These are phyloP conservation scores for Cryptocephalus primarius DNA, from an alignment of 2,888 invertebrate genomes.

Conservation along the genomic window DNA sequence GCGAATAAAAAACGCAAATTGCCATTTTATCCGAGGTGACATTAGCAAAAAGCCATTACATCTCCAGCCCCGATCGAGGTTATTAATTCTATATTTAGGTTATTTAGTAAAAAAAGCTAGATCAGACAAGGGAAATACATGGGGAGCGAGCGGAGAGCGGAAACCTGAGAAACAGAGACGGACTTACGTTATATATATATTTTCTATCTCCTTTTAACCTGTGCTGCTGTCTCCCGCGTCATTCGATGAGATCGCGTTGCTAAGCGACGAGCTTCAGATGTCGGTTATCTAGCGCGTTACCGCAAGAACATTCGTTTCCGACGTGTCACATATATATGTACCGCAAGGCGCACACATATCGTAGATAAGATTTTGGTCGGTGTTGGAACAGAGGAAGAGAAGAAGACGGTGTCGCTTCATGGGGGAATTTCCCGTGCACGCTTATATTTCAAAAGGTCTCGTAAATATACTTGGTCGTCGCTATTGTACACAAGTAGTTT, in stretches of 20 bases:
- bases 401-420: constrained; percentile 5
- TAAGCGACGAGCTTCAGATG: constrained; percentile 28
- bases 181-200: too few species aligned
- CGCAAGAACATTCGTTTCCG: constrained; percentile 32
- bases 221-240: constrained; percentile 10
- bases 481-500: too few species aligned
- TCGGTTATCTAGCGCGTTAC: constrained; percentile 32
- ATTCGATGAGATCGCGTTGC: constrained; percentile 25
- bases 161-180: too few species aligned
- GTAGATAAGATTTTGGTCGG: constrained; percentile 29
- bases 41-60: too few species aligned
- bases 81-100: constrained; percentile 31
- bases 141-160: too few species aligned
- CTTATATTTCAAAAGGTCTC: too few species aligned
- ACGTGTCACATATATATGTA: constrained; percentile 31
- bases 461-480: too few species aligned
- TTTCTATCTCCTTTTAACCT: too few species aligned
- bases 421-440: too few species aligned
- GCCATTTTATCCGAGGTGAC: too few species aligned
- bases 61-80: constrained; percentile 9
- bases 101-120: constrained; percentile 27
- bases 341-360: constrained; percentile 26
- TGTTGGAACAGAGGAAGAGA: constrained; percentile 13
- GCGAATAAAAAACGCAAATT: too few species aligned
- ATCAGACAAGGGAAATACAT: constrained; percentile 26